phyloP scores from a whole-genome alignment of 2,113 vertebrate species.

The Casuarius casuarius region DNA sequence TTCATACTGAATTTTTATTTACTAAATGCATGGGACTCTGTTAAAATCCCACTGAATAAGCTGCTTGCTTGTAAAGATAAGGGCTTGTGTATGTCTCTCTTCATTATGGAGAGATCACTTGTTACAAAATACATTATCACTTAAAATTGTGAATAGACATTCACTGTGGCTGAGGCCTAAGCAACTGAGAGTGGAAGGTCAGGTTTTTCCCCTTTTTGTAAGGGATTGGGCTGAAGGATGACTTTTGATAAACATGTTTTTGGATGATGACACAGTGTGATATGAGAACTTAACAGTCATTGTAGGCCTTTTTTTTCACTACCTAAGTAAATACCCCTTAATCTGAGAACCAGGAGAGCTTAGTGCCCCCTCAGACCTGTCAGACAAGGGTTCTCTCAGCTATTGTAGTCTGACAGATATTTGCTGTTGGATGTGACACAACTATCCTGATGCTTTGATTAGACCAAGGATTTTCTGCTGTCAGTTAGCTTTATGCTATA shows the following conservation, averaged over 20 bases:
- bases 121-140: background rate
- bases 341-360: background rate
- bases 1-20: background rate
- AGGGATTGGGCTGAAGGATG: background rate
- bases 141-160: background rate
- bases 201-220: background rate
- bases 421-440: background rate
- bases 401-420: background rate
- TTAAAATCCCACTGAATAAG: background rate
- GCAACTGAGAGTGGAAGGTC: rapidly evolving
- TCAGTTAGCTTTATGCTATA: background rate
- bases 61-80: background rate
- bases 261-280: background rate
- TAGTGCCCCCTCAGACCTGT: background rate
- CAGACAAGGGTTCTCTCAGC: background rate
- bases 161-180: background rate
- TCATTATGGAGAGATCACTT: background rate
- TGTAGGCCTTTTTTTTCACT: background rate
- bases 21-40: background rate
- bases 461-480: background rate
- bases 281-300: background rate
- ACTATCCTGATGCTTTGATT: background rate
- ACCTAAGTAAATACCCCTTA: background rate
- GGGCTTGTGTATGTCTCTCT: background rate
- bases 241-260: background rate